phyloP scores from a whole-genome alignment of 2,797 vertebrate genomes.

The Eulemur rubriventer region DNA sequence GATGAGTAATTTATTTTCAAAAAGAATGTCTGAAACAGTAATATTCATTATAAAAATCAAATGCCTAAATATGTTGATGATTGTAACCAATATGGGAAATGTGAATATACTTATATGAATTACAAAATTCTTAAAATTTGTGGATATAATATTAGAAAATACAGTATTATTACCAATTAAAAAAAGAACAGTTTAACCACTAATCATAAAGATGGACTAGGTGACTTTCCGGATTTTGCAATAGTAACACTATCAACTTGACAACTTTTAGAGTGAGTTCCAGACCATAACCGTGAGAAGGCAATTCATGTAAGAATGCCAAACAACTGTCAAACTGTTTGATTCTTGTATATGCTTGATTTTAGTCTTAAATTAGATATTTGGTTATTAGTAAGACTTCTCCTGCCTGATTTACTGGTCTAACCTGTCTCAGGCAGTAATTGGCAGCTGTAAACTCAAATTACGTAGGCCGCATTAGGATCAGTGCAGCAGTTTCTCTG shows the following conservation, averaged over 20 bases:
- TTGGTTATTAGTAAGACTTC: not conserved
- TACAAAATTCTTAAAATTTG: constrained; percentile 17
- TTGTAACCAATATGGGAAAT: not conserved
- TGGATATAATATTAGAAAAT: not conserved
- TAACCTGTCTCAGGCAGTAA: constrained; percentile 56
- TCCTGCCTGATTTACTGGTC: constrained; percentile 55
- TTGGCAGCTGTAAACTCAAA: constrained; percentile 46
- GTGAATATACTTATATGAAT: not conserved
- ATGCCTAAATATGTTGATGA: not conserved
- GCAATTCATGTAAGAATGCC: not conserved
- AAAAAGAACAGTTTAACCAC: not conserved
- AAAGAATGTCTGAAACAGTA: not conserved
- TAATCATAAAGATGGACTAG: not conserved
- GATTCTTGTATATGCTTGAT: not conserved
- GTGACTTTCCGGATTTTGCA: constrained; percentile 20
- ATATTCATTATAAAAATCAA: not conserved
- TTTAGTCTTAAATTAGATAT: constrained; percentile 53
- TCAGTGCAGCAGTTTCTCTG: constrained; percentile 45
- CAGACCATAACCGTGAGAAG: constrained; percentile 11
- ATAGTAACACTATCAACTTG: not conserved
- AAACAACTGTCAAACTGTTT: not conserved
- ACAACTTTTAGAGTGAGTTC: not conserved
- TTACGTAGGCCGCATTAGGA: constrained; percentile 49
- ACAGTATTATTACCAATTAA: not conserved
- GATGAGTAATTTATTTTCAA: constrained; percentile 24